A percentile compares a stretch with the other conserved stretches of the same genome.
Evolutionary conservation across 1,140 invertebrate genomes (phyloP).

Genomic region (Radopholus similis): DNA sequence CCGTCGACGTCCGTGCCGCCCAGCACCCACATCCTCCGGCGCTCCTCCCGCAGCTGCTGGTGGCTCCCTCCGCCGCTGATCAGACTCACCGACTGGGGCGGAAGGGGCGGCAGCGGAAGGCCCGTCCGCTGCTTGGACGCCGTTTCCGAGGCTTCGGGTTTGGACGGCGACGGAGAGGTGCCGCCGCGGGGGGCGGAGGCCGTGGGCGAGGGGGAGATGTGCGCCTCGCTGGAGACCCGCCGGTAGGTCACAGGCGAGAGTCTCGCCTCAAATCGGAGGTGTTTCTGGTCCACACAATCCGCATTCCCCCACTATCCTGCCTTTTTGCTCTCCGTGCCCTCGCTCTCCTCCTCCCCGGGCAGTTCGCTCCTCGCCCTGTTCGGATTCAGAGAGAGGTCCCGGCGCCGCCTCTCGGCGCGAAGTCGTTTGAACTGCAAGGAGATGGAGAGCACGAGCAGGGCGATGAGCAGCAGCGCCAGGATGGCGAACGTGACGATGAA

Average conservation of each 20-base stretch:
- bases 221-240: background rate
- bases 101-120: too few species aligned
- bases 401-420: background rate
- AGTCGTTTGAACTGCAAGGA: conserved; percentile 18
- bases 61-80: too few species aligned
- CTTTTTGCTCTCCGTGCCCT: background rate
- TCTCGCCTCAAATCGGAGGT: background rate
- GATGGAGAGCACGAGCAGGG: conserved; percentile 10
- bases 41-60: too few species aligned
- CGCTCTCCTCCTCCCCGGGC: background rate
- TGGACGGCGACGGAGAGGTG: background rate
- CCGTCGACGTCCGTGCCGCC: too few species aligned
- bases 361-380: too few species aligned
- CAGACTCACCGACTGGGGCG: too few species aligned
- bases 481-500: conserved; percentile 6
- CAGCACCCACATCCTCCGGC: too few species aligned
- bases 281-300: background rate
- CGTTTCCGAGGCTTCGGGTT: too few species aligned
- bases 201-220: background rate
- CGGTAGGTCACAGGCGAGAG: background rate
- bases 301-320: background rate
- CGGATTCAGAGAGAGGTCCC: background rate
- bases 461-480: conserved; percentile 10
- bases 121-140: too few species aligned
- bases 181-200: background rate